phyloP scores from a whole-genome alignment of 1,140 invertebrate species.

The Diachasmimorpha longicaudata region DNA sequence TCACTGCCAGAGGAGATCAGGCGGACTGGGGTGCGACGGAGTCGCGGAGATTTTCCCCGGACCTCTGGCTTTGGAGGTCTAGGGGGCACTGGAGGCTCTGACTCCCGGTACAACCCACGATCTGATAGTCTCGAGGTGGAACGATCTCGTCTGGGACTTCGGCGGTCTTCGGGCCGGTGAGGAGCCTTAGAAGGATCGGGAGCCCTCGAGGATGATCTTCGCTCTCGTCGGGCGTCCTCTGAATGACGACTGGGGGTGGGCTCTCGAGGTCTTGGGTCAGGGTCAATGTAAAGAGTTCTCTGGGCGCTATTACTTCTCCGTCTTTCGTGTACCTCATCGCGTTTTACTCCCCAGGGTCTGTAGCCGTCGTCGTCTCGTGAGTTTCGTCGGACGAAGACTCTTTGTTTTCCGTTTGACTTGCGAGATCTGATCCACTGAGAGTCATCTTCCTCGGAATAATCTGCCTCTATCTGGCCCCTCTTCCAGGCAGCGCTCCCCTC shows the following conservation, averaged over 20 bases:
- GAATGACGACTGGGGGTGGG: constrained; percentile 30
- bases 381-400: not conserved
- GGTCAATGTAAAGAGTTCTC: constrained; percentile 14
- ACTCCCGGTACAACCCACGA: not conserved
- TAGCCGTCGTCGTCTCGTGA: constrained; percentile 28
- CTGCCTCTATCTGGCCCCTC: constrained; percentile 29
- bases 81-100: not conserved
- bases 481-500: constrained; percentile 12
- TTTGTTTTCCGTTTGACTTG: not conserved
- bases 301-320: constrained; percentile 32
- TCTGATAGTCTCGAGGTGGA: constrained; percentile 4
- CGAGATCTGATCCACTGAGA: not conserved
- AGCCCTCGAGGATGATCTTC: constrained; percentile 38
- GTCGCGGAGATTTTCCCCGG: not conserved
- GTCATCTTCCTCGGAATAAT: constrained; percentile 10
- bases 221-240: constrained; percentile 29
- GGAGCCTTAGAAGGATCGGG: constrained; percentile 21
- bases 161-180: not conserved
- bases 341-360: constrained; percentile 14
- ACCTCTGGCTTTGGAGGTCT: constrained; percentile 7
- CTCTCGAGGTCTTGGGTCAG: constrained; percentile 17
- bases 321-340: constrained; percentile 2
- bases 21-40: constrained; percentile 20
- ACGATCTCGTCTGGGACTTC: not conserved
- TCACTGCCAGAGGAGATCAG: constrained; percentile 50